Evolutionary conservation across 2,888 invertebrate genomes (phyloP), one percentile per base, ranked within the genome.

Genomic region (Sepiola atlantica): DNA sequence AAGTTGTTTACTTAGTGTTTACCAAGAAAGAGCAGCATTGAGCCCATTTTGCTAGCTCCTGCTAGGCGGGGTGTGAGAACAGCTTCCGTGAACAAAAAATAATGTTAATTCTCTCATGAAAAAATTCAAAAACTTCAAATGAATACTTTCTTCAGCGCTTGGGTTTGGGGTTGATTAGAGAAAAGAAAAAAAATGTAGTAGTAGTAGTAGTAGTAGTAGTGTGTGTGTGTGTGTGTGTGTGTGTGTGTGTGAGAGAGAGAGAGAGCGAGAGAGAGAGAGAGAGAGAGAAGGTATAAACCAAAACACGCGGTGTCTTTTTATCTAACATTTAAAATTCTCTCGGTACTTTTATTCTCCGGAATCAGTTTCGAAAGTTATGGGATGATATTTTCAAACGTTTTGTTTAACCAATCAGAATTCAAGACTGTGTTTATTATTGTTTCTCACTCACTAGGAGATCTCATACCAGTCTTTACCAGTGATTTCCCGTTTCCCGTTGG

Each of bases 1-100:
- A 32, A 77, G 77, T 77, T 77, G 77, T 77, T 77, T 77, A 77
- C 77, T 77, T 77, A n/a, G 77, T 77, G 77, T 77, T 77, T 77
- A 77, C 77, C n/a, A 21, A 77, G 77, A 77, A 77, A 32, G 77
- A n/a, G n/a, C 77, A 77, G n/a, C n/a, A 32, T n/a, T n/a, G 77
- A n/a, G n/a, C n/a, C n/a, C 77, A 28, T 77, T 14, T 28, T n/a
- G 77, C 77, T 8, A 12, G 28, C 77, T n/a, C 28, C n/a, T 77
- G n/a, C 77, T 0, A 77, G n/a, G 77, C 77, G n/a, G 77, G n/a
- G 77, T n/a, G 77, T n/a, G n/a, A 16, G n/a, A n/a, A 77, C 32
- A n/a, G 77, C 77, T 77, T 77, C 77, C 77, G 77, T 77, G n/a
- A 77, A 77, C n/a, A 77, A 77, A 77, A n/a, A 77, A 77, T 77